Evolutionary conservation across 1,140 invertebrate genomes (phyloP).

Genomic region (Apis florea): DNA sequence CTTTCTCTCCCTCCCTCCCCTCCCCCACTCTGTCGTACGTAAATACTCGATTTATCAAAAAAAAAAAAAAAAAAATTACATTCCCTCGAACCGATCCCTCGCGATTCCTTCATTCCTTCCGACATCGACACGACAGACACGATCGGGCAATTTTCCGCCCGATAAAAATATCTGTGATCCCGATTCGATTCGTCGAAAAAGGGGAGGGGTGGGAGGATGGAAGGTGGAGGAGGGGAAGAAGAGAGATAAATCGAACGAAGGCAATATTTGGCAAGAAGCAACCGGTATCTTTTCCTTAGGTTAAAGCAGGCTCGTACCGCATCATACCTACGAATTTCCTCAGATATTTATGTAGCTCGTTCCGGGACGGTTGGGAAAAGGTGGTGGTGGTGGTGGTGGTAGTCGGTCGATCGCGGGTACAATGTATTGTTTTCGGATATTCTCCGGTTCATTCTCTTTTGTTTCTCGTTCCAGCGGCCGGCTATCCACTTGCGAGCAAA

Average conservation of each 20-base stretch:
- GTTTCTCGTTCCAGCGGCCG: constrained; percentile 47
- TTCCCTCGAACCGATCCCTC: no score
- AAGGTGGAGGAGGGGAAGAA: not conserved
- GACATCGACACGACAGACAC: no score
- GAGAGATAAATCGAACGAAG: not conserved
- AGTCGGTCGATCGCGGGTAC: constrained; percentile 42
- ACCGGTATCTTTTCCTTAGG: constrained; percentile 12
- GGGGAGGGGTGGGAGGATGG: not conserved
- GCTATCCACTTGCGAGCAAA: constrained; percentile 48
- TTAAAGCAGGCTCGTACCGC: constrained; percentile 32
- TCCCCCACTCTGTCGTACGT: no score
- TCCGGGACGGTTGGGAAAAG: not conserved
- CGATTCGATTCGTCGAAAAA: not conserved
- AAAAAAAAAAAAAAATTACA: no score
- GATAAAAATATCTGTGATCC: not conserved
- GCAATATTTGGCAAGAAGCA: constrained; percentile 58
- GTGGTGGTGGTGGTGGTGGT: not conserved
- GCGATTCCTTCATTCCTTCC: no score
- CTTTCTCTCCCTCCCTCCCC: no score
- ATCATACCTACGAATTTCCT: constrained; percentile 46
- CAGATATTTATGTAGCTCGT: constrained; percentile 63
- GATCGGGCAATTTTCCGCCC: no score
- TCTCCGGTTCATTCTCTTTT: constrained; percentile 58
- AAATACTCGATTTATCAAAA: no score
- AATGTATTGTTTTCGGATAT: constrained; percentile 69